A percentile compares a stretch with the other conserved stretches of the same genome.
These are phyloP conservation scores for Metacarcinus magister DNA, from an alignment of 2,888 invertebrate genomes.

Conservation along the genomic window DNA sequence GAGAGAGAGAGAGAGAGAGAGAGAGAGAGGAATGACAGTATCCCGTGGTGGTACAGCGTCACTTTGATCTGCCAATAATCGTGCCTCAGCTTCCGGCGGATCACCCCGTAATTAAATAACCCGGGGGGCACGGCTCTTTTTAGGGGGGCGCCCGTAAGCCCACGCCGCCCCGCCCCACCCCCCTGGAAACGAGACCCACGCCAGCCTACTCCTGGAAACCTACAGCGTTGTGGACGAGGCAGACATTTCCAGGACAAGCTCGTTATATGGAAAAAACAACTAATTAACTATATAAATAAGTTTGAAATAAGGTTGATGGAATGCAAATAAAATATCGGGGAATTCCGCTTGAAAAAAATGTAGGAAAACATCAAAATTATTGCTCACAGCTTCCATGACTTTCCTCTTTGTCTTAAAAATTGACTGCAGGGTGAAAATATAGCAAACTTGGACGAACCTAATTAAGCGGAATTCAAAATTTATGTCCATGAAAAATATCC, in stretches of 20 bases:
- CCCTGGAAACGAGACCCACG: not conserved
- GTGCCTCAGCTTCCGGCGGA: conserved; percentile 9
- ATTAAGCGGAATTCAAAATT: not conserved
- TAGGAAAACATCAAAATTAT: not conserved
- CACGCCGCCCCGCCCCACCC: not conserved
- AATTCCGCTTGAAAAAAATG: not conserved
- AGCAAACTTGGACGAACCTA: not conserved
- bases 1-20: not conserved
- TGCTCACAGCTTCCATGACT: not conserved
- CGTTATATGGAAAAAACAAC: not conserved
- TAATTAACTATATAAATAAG: not conserved
- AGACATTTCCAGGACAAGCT: not conserved
- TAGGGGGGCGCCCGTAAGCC: conserved; percentile 14
- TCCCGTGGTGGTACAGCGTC: not conserved
- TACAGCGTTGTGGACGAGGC: too few relatives aligned
- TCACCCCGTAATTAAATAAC: conserved; percentile 40
- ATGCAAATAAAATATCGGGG: not conserved
- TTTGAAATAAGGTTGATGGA: not conserved
- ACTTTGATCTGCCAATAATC: conserved; percentile 60
- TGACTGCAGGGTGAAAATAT: not conserved
- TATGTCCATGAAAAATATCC: not conserved
- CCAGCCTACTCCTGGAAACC: not conserved
- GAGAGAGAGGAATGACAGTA: not conserved
- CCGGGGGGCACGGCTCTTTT: not conserved
- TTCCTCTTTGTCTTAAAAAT: not conserved